phyloP scores from a whole-genome alignment of 2,113 vertebrate genomes.

The Rhynchomys soricoides region DNA sequence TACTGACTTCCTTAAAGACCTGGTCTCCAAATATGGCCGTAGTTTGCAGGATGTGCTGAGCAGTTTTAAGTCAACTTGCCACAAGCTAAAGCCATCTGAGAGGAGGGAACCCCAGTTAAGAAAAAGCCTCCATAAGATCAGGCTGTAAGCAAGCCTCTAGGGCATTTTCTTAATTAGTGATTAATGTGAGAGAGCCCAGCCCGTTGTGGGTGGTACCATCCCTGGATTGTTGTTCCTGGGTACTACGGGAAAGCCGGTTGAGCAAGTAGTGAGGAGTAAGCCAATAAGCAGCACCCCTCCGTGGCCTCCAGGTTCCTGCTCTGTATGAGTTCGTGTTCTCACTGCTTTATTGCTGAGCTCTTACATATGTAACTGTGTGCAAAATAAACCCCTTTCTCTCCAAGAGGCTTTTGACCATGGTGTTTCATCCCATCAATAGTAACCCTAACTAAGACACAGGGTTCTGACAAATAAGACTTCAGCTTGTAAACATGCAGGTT shows the following conservation, averaged over 20 bases:
- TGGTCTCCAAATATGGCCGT: background rate
- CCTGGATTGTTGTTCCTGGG: background rate
- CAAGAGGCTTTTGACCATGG: no score
- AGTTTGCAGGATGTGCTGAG: background rate
- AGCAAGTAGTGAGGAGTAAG: background rate
- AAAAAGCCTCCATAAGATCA: background rate
- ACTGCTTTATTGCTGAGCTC: background rate
- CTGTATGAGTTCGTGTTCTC: background rate
- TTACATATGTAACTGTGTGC: background rate
- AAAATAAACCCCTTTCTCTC: background rate
- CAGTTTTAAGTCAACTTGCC: background rate
- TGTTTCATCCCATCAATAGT: background rate
- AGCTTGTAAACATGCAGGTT: background rate
- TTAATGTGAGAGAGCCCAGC: background rate
- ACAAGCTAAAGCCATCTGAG: background rate
- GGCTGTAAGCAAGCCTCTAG: background rate
- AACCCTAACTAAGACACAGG: background rate
- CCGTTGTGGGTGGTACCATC: background rate
- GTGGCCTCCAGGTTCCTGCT: background rate
- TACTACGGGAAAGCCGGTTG: background rate
- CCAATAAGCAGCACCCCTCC: background rate
- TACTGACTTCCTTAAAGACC: background rate
- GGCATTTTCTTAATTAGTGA: background rate
- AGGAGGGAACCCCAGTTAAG: background rate
- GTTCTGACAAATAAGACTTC: background rate